Percentiles rank a stretch among this genome's conserved stretches.
Conservation (phyloP, 2,888 invertebrate genomes). For the Laspeyria flexula region DNA sequence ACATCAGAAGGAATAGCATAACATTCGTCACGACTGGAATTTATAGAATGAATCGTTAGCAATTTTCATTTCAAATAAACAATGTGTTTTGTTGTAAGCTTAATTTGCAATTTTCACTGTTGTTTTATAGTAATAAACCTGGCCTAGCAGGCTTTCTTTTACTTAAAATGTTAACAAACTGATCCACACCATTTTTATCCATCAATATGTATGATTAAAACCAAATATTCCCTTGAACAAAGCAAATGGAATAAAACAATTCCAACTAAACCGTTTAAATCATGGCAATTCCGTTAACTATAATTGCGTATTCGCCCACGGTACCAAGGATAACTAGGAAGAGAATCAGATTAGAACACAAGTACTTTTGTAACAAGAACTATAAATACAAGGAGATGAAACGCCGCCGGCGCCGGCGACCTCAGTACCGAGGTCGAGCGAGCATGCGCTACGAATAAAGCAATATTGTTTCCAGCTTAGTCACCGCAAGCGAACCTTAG, state of each 20-base stretch:
- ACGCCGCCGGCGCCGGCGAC: constrained; percentile 49
- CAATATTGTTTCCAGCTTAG: constrained; percentile 45
- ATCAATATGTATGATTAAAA: no score
- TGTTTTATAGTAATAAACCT: no score
- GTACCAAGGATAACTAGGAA: constrained; percentile 24
- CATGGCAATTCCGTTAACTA: constrained; percentile 11
- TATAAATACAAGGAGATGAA: constrained; percentile 55
- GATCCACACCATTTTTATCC: no score
- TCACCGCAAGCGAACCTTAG: constrained; percentile 25
- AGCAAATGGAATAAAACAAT: background rate
- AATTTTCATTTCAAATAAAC: no score
- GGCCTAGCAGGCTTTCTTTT: no score
- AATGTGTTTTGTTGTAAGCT: no score
- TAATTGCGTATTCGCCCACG: constrained; percentile 21
- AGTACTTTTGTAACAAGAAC: constrained; percentile 29
- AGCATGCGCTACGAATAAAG: constrained; percentile 44
- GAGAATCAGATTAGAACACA: constrained; percentile 22
- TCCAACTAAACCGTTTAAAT: constrained; percentile 17
- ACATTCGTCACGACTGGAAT: no score
- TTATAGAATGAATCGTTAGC: no score
- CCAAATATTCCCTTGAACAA: background rate
- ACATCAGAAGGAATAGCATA: no score
- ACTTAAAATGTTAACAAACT: no score
- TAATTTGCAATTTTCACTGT: no score
- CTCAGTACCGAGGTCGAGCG: constrained; percentile 46